A percentile compares a stretch with the other conserved stretches of the same genome.
Evolutionary conservation across 1,140 invertebrate genomes (phyloP).

Genomic region (Orchesella cincta): DNA sequence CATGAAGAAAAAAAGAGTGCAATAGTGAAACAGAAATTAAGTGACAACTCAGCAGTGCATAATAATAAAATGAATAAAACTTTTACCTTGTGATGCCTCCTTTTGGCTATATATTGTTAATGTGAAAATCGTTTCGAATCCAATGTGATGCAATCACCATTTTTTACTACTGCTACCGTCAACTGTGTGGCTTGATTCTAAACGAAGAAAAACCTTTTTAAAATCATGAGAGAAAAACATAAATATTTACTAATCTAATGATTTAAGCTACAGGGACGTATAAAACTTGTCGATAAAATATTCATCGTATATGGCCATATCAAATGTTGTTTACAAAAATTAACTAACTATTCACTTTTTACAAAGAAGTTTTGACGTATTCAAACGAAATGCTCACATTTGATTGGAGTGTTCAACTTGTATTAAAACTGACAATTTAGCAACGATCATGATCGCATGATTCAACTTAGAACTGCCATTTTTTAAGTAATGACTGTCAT

Average conservation of each 20-base stretch:
- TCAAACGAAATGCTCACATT: no score
- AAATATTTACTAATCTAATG: background rate
- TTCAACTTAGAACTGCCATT: no score
- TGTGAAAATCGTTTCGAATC: conserved; percentile 1
- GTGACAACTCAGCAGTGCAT: conserved; percentile 15
- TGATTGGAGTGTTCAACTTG: no score
- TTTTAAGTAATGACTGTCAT: no score
- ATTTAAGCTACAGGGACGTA: background rate
- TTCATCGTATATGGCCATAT: no score
- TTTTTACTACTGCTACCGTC: background rate
- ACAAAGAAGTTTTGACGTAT: no score
- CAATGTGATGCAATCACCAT: conserved; percentile 12
- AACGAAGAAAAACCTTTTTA: background rate
- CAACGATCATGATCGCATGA: no score
- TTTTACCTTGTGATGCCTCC: conserved; percentile 26
- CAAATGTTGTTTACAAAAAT: no score
- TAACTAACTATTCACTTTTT: no score
- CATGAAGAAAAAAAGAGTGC: background rate
- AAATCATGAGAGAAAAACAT: background rate
- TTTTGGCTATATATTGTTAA: conserved; percentile 20
- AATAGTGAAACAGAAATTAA: conserved; percentile 18
- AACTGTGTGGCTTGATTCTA: background rate
- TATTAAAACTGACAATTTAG: no score
- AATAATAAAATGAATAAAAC: conserved; percentile 21
- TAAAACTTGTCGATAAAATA: no score